Percentiles rank a stretch among this genome's conserved stretches.
These are phyloP conservation scores for Brachyrhaphis roseni DNA, from an alignment of 2,797 vertebrate genomes.

Conservation along the genomic window DNA sequence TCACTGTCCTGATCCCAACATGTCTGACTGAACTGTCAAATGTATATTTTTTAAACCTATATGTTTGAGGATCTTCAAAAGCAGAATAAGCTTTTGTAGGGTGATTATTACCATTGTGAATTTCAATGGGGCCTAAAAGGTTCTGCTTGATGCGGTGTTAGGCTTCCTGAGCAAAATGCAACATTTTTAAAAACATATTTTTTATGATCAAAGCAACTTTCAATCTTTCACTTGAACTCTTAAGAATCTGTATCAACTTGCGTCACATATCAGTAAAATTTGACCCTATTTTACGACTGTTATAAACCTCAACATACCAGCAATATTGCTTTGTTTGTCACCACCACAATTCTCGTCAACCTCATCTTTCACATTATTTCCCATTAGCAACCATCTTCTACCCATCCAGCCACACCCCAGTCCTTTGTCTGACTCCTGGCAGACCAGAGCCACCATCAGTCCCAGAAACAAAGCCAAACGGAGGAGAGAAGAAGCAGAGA, in stretches of 20 bases:
- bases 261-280: background rate
- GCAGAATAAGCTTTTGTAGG: slow-evolving; percentile 35
- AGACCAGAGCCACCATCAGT: slow-evolving; percentile 20
- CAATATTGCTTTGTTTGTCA: slow-evolving; percentile 23
- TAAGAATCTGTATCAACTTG: background rate
- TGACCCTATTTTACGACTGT: slow-evolving; percentile 2
- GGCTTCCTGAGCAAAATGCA: slow-evolving; percentile 16
- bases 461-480: slow-evolving; percentile 17
- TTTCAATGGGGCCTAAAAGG: slow-evolving; percentile 34
- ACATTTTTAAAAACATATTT: slow-evolving; percentile 15
- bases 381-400: slow-evolving; percentile 36
- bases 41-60: slow-evolving; percentile 27
- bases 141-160: slow-evolving; percentile 11
- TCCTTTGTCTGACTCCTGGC: slow-evolving; percentile 68
- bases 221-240: background rate
- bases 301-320: slow-evolving; percentile 24
- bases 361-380: slow-evolving; percentile 30
- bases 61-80: slow-evolving; percentile 41
- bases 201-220: slow-evolving; percentile 4
- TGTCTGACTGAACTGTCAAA: slow-evolving; percentile 29
- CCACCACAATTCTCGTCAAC: background rate
- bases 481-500: slow-evolving; percentile 29
- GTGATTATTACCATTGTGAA: slow-evolving; percentile 28
- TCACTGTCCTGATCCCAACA: slow-evolving; percentile 51
- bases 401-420: slow-evolving; percentile 75